Base-by-base conservation (phyloP, 1,140 invertebrate species). In the Aphaenogaster floridana region DNA sequence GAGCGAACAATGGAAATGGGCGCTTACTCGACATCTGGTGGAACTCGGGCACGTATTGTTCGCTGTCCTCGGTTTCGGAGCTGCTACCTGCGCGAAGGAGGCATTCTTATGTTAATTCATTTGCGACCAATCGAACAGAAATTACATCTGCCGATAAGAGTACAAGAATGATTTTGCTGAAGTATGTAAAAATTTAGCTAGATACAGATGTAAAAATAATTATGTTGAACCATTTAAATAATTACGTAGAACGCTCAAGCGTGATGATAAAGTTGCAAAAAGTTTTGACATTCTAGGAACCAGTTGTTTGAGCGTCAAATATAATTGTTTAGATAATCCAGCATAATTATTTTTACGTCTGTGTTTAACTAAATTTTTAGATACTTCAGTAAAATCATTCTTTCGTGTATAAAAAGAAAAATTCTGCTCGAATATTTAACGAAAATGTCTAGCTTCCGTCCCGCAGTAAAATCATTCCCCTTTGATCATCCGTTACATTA, bases 51-150 rank as follows among this genome's bases (percentile, higher is more conserved):
- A 94, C 94, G 81, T 94, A 94, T 85, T 94, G 93, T 61, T 94
- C 94, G 86, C 93, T 94, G 83, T 93, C 94, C 52, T 95, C 94
- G 3, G 94, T 94, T 61, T 94, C 94, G 81, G 94, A 95, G 84
- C 94, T 94, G 89, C 92, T 94, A 64, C 92, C 94, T 95, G 86
- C 68, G 92, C 59, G 59, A 21, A 85, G 71, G 76, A 81, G 64
- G 61, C 1, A 61, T 64, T 59, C 57, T 28, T 15, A 61, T 45
- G 42, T 72, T 34, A 50, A 50, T 28, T 52, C 1, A 13, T 66
- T 21, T 13, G 17, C 2, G 11, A n/a, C 2, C 21, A 66, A n/a
- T 36, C 21, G 17, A 50, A 50, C 28, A 50, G 21, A 39, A 34
- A 34, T 63, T 36, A 42, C 0, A 15, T 68, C 2, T 50, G 13